Evolutionary conservation across 2,888 invertebrate genomes (phyloP), one percentile per base, ranked within the genome.

Genomic region (Phytoseiulus persimilis): DNA sequence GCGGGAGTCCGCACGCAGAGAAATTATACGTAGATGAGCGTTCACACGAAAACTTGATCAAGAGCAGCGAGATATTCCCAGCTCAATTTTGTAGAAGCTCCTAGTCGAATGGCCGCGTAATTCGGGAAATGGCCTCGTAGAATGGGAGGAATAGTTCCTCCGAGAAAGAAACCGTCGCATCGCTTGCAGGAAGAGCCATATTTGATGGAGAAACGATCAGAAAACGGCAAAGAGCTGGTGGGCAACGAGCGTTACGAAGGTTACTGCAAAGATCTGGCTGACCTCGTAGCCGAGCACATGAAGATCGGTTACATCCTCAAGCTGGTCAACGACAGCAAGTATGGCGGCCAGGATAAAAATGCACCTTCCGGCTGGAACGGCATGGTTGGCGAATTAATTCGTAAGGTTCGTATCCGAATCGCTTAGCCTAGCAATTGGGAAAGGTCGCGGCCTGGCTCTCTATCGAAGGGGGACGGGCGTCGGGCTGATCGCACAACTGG

Each of bases 191-290:
- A 97, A 93, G 97, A 97, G 92, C 97, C 97, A 0, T 97, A 96
- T 92, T 95, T 97, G 92, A 96, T 96, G 96, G 93, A 94, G 91
- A 95, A 95, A 92, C 94, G 94, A 90, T 94, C 95, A 0, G 95
- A 95, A 90, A 94, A 94, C 14, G 95, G 91, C 6, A 91, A 95
- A 92, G 94, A 94, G 90, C 93, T 95, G 83, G 93, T 93, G 84
- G 96, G 95, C 90, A 96, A 96, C 92, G 96, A 96, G 91, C 94
- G 95, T 89, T 96, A 95, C 92, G 95, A 96, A 92, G 98, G 98
- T 90, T 98, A 97, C 92, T 97, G 97, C 93, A 96, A 97, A 92
- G 98, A 98, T 92, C 94, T 98, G 83, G 95, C 96, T 1, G 96
- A 97, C 92, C 94, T 96, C 90, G 95, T 98, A 90, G 94, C 96